Evolutionary conservation across 2,797 vertebrate species (phyloP), one percentile per base, ranked within the genome.

Genomic region (Chromobotia macracanthus): DNA sequence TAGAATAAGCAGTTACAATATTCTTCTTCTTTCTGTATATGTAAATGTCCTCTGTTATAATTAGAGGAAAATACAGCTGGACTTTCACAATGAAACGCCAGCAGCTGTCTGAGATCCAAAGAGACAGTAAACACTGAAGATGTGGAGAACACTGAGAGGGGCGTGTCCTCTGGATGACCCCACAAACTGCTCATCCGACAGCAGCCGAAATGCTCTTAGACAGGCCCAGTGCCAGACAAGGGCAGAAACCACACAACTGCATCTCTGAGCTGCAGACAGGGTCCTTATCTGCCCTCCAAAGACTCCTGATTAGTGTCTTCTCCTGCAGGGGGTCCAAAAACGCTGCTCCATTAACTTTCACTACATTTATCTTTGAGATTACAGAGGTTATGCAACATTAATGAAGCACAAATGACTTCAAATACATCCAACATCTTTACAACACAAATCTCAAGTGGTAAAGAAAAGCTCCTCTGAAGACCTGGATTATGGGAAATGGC

Each of bases 111-210:
- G 55, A 25, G 55, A 10, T 58, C 19, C 9, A 63, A 63, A n/a
- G 25, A 80, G 60, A n/a, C 73, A 65, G 46, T 63, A 8, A 82
- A 61, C 71, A 79, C 46, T 55, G 50, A 76, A 66, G 5, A 31
- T 71, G 64, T 63, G 31, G 58, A 65, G 38, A 19, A 71, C 10
- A 18, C 61, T n/a, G 63, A 73, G 55, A 18, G n/a, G 19, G 18
- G 69, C 28, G 55, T 25, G 71, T 72, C 71, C 75, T 83, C 71
- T 12, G 61, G 28, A 46, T 82, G 81, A 85, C 81, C 81, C 38
- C 50, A 12, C 3, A 64, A 28, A 23, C 21, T 21, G 51, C 15
- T 46, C 2, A 18, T 65, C 66, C 23, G 16, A 64, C 61, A 64
- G 28, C 13, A n/a, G 28, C 50, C 6, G 10, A 67, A 18, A 25